Evolutionary conservation across 2,113 vertebrate genomes (phyloP).

Genomic region (Spea bombifrons): DNA sequence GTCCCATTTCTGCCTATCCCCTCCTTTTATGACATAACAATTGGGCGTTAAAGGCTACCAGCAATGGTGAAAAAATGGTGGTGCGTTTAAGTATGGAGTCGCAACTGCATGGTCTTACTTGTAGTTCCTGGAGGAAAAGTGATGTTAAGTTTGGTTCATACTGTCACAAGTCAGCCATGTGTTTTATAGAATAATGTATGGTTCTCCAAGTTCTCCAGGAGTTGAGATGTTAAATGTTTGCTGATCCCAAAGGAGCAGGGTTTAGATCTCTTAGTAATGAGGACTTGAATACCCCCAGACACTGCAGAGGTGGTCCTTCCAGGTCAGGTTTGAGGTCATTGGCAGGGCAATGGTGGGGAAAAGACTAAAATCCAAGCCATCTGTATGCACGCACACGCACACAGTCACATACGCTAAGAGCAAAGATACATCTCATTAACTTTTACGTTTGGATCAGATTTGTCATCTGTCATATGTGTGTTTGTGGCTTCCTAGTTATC

Average conservation of each 20-base stretch:
- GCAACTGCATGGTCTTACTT: no score
- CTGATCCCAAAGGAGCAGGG: not conserved
- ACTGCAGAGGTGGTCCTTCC: conserved; percentile 44
- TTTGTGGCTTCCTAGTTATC: not conserved
- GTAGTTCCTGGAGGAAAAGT: no score
- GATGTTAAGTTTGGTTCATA: no score
- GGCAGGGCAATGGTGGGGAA: conserved; percentile 45
- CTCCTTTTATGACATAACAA: no score
- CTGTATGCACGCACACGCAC: not conserved
- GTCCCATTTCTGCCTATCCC: no score
- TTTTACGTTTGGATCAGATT: not conserved
- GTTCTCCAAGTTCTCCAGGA: not conserved
- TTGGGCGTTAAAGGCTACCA: no score
- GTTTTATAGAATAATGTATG: no score
- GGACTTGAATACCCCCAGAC: not conserved
- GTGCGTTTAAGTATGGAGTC: no score
- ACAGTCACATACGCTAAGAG: not conserved
- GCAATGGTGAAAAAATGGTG: no score
- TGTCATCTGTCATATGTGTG: not conserved
- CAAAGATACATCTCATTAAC: not conserved
- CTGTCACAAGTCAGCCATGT: no score
- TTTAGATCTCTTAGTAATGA: not conserved
- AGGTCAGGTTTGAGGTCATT: conserved; percentile 49
- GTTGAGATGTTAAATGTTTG: not conserved
- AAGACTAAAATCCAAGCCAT: conserved; percentile 36